Percentiles rank a stretch among this genome's conserved stretches.
phyloP scores from a whole-genome alignment of 2,888 invertebrate genomes.

The Coelopa pilipes region DNA sequence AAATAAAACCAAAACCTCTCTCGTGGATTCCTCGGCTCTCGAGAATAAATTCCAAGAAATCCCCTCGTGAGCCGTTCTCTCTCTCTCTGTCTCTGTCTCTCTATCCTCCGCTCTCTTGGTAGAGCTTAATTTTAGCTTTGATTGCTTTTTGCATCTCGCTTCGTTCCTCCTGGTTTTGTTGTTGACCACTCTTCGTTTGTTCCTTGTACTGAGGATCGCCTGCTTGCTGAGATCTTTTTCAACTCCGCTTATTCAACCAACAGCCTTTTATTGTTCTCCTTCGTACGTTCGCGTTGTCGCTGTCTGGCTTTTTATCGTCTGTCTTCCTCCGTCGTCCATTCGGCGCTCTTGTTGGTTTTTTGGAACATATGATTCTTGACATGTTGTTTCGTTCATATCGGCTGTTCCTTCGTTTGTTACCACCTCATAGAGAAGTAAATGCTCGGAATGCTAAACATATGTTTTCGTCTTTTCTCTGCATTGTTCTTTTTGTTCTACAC shows the following conservation, averaged over 20 bases:
- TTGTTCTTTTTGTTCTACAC: background rate
- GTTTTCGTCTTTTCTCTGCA: background rate
- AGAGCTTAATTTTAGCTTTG: slow-evolving; percentile 7
- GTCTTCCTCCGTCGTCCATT: background rate
- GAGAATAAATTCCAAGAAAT: slow-evolving; percentile 31
- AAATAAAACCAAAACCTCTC: slow-evolving; percentile 1
- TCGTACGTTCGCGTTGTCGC: too few species aligned
- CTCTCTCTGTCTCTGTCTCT: background rate
- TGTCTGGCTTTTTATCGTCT: too few species aligned
- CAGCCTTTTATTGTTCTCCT: too few species aligned
- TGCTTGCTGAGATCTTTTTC: too few species aligned
- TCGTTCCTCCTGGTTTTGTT: background rate
- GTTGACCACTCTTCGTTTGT: slow-evolving; percentile 2
- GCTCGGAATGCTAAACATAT: slow-evolving; percentile 16
- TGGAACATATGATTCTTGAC: slow-evolving; percentile 22
- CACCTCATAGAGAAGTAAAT: slow-evolving; percentile 1
- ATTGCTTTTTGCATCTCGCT: background rate
- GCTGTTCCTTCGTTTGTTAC: background rate
- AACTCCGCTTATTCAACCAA: too few species aligned
- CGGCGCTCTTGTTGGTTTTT: background rate
- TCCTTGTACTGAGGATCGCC: background rate
- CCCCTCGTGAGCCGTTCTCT: slow-evolving; percentile 20
- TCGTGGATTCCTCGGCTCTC: slow-evolving; percentile 9
- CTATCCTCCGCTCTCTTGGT: background rate
- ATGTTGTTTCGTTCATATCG: background rate